Evolutionary conservation across 2,888 invertebrate genomes (phyloP).

Genomic region (Altica lythri): DNA sequence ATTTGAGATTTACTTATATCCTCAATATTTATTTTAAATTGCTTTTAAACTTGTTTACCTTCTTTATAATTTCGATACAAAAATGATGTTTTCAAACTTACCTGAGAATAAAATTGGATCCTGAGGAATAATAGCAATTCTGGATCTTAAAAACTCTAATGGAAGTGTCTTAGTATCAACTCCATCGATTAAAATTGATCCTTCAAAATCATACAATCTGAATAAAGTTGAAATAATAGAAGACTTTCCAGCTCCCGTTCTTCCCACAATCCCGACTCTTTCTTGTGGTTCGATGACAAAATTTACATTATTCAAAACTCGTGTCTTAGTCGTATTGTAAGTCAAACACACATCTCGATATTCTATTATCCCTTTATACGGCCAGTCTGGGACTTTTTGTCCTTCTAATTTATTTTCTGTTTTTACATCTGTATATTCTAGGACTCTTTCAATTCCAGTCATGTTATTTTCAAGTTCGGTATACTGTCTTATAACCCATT

Average conservation of each 20-base stretch:
- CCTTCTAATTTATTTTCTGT: conserved; percentile 56
- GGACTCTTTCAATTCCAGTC: conserved; percentile 87
- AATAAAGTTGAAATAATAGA: conserved; percentile 78
- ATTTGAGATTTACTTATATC: no score
- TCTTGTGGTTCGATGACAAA: conserved; percentile 69
- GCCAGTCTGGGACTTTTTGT: conserved; percentile 62
- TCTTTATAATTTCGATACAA: no score
- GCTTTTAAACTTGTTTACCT: no score
- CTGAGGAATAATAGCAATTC: conserved; percentile 84
- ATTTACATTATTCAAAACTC: conserved; percentile 58
- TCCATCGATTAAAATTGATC: conserved; percentile 80
- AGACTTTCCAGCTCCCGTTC: conserved; percentile 83
- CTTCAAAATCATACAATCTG: conserved; percentile 77
- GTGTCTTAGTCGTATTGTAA: conserved; percentile 71
- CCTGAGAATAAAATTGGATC: conserved; percentile 76
- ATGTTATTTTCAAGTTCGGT: conserved; percentile 69
- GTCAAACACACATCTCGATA: conserved; percentile 71
- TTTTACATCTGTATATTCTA: conserved; percentile 77
- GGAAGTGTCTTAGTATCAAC: conserved; percentile 72
- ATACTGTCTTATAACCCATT: conserved; percentile 78
- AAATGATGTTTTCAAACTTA: not conserved
- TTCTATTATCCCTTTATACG: conserved; percentile 68
- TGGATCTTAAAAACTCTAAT: conserved; percentile 73
- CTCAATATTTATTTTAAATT: no score
- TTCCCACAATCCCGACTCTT: conserved; percentile 78